Percentiles rank a stretch among this genome's conserved stretches.
Conservation (phyloP, 2,113 vertebrate species). For the Cephalopholis sonnerati region DNA sequence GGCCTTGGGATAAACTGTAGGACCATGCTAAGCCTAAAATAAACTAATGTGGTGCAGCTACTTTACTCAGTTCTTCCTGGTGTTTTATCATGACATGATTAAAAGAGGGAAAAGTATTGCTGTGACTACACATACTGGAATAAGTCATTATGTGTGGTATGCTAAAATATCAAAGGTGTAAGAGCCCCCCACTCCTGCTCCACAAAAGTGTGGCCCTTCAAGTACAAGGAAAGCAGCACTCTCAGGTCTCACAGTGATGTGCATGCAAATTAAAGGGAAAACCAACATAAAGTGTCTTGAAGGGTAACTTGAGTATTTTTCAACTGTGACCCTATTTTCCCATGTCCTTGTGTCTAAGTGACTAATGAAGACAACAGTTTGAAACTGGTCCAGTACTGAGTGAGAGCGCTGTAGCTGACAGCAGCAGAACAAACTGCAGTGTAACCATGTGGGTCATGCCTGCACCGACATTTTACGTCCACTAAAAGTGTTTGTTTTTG, state of each 20-base stretch:
- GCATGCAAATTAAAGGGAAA: background rate
- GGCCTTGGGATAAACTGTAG: background rate
- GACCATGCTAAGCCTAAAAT: background rate
- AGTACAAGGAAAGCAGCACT: background rate
- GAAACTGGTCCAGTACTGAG: too few species aligned
- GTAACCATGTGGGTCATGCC: too few species aligned
- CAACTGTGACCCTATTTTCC: too few species aligned
- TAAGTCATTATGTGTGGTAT: background rate
- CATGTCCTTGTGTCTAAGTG: too few species aligned
- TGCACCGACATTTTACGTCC: too few species aligned
- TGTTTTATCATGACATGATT: background rate
- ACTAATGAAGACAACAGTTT: too few species aligned
- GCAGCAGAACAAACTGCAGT: too few species aligned
- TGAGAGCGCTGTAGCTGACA: too few species aligned
- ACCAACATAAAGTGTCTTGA: background rate
- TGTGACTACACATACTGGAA: background rate
- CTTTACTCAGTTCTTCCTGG: background rate
- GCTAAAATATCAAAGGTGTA: background rate
- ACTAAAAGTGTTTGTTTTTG: too few species aligned
- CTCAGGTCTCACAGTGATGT: background rate
- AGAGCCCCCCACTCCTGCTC: background rate
- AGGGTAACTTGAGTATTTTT: too few species aligned
- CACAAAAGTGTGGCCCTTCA: background rate
- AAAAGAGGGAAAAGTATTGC: background rate
- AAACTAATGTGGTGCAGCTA: slow-evolving; percentile 17